Evolutionary conservation across 2,888 invertebrate species (phyloP).

Genomic region (Synergus gifuensis): DNA sequence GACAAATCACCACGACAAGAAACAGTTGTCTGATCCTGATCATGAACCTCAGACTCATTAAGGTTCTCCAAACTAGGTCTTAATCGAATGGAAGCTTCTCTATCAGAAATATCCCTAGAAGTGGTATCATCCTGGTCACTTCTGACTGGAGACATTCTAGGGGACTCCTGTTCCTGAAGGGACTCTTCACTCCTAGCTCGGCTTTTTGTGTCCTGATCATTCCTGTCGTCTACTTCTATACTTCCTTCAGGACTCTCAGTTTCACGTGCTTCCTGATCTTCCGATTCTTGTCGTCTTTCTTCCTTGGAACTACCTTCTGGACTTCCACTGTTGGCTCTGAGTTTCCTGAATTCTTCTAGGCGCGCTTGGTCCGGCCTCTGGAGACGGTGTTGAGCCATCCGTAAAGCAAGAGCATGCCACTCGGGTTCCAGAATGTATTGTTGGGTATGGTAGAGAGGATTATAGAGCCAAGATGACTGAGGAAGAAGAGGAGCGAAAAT

Average conservation of each 20-base stretch:
- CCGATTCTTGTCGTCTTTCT: constrained; percentile 60
- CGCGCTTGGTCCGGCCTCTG: constrained; percentile 72
- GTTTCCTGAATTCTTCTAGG: constrained; percentile 71
- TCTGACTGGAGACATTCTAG: constrained; percentile 65
- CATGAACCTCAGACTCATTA: constrained; percentile 65
- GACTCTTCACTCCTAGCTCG: constrained; percentile 73
- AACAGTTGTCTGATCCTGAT: constrained; percentile 47
- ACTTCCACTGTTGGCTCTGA: constrained; percentile 68
- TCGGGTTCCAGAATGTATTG: constrained; percentile 75
- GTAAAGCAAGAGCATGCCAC: constrained; percentile 74
- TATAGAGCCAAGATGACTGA: constrained; percentile 75
- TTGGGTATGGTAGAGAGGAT: constrained; percentile 74
- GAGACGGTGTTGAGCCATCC: constrained; percentile 75
- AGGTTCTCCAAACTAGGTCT: constrained; percentile 71
- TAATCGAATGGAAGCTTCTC: constrained; percentile 65
- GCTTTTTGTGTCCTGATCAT: constrained; percentile 67
- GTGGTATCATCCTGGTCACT: constrained; percentile 65
- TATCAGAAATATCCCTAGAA: constrained; percentile 58
- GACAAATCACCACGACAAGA: constrained; percentile 64
- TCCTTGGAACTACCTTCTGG: constrained; percentile 68
- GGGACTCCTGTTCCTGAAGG: constrained; percentile 68
- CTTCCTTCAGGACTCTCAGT: constrained; percentile 74
- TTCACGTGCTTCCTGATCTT: constrained; percentile 58
- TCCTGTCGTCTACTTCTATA: constrained; percentile 74
- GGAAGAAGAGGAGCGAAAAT: constrained; percentile 75